Conservation (phyloP, 2,888 invertebrate species). For the Rhagonycha lutea region DNA sequence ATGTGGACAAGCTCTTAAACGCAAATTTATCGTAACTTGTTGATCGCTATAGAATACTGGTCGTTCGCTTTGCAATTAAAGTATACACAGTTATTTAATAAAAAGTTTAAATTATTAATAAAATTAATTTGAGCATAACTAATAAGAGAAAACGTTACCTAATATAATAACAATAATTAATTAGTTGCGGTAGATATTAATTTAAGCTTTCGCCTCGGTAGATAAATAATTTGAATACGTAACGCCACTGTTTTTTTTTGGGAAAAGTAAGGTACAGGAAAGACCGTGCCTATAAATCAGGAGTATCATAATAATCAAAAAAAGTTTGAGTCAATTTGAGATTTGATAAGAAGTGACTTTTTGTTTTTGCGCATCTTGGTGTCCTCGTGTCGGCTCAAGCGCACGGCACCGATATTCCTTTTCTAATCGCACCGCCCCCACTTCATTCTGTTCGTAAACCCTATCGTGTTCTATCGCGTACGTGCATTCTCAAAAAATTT, state of each 20-base stretch:
- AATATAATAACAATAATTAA: not conserved
- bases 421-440: conserved; percentile 42
- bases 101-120: not conserved
- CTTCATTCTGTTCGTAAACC: conserved; percentile 41
- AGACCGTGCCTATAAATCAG: not conserved
- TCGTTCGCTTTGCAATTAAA: not conserved
- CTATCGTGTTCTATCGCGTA: conserved; percentile 32
- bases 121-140: not conserved
- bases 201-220: not conserved
- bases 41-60: not conserved
- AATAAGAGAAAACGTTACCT: not conserved
- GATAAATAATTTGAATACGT: not conserved
- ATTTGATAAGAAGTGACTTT: not conserved
- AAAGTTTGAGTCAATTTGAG: not conserved
- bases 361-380: conserved; percentile 44
- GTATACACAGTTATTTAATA: not conserved
- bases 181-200: not conserved
- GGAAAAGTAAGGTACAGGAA: not conserved
- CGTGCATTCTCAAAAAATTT: conserved; percentile 25
- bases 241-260: not conserved
- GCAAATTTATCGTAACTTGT: not conserved
- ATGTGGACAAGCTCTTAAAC: no score
- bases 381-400: conserved; percentile 47
- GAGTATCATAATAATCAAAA: not conserved
- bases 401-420: conserved; percentile 42